A percentile compares a stretch with the other conserved stretches of the same genome.
phyloP scores from a whole-genome alignment of 2,113 vertebrate species.

The human region GRCh38 chr3:36315501-36316000 shows the following conservation, averaged over 20 bases:
- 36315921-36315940: neutral
- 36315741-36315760: neutral
- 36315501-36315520: neutral
- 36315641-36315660: neutral
- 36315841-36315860: neutral
- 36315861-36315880: neutral
- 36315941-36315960: neutral
- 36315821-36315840: neutral
- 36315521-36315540: neutral
- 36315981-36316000: neutral
- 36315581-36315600: neutral
- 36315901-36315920: neutral
- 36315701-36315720: neutral
- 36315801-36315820: neutral
- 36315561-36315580: neutral
- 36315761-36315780: neutral
- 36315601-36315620: neutral
- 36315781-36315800: neutral
- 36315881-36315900: neutral
- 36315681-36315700: neutral
- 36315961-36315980: neutral
- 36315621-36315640: neutral
- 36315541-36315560: neutral
- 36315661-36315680: neutral
- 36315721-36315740: neutral